Conservation (phyloP, 2,888 invertebrate species). For the Aleiodes leptofemur region DNA sequence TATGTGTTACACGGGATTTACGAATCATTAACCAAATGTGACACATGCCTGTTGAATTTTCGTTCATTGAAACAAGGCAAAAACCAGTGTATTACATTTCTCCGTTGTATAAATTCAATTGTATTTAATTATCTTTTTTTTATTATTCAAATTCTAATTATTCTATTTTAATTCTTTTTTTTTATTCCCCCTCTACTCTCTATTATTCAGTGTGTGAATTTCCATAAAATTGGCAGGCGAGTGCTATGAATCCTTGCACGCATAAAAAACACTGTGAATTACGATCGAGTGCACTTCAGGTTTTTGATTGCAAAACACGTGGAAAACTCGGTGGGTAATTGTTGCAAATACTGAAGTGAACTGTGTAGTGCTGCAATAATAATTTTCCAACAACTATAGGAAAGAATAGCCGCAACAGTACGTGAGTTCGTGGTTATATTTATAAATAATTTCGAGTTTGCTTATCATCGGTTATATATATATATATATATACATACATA, state of each 20-base stretch:
- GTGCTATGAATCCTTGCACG: conserved; percentile 18
- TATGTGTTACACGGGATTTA: conserved; percentile 49
- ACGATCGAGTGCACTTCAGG: conserved; percentile 49
- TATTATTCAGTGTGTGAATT: conserved; percentile 12
- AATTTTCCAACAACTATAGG: conserved; percentile 18
- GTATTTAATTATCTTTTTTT: neutral
- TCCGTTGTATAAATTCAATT: too few species aligned
- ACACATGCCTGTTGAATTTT: conserved; percentile 38
- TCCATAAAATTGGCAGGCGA: conserved; percentile 19
- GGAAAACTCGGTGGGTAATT: conserved; percentile 64
- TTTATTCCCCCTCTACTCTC: neutral
- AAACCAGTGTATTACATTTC: conserved; percentile 3
- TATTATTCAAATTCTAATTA: conserved; percentile 11
- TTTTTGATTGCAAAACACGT: conserved; percentile 62
- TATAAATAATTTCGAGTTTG: conserved; percentile 15
- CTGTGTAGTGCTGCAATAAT: conserved; percentile 35
- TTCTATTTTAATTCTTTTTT: neutral
- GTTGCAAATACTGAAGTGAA: conserved; percentile 54
- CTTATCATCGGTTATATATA: neutral
- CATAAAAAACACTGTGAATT: conserved; percentile 16
- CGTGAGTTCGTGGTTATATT: conserved; percentile 19
- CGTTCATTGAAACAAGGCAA: conserved; percentile 8
- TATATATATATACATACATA: too few species aligned
- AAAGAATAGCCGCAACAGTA: conserved; percentile 22
- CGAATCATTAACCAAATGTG: conserved; percentile 54